phyloP scores from a whole-genome alignment of 2,113 vertebrate species.

The Oophaga pumilio region DNA sequence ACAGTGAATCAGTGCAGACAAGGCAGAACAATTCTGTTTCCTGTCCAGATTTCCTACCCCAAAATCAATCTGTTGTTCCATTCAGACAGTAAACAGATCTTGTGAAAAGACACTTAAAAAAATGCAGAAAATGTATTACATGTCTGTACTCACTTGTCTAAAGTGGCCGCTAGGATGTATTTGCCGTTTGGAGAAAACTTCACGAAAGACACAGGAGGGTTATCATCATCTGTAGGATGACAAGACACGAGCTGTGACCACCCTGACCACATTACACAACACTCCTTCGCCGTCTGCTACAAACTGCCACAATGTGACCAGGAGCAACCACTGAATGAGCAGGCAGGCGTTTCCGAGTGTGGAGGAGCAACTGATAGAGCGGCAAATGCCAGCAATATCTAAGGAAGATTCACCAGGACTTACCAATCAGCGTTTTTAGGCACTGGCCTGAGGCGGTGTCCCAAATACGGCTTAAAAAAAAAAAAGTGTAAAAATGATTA shows the following conservation, averaged over 20 bases:
- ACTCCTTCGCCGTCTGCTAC: background rate
- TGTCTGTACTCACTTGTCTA: slow-evolving; percentile 88
- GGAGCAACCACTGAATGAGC: too few relatives aligned
- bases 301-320: too few relatives aligned
- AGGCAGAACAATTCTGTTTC: background rate
- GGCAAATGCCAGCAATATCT: too few relatives aligned
- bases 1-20: background rate
- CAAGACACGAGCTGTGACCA: background rate
- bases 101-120: background rate
- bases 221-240: slow-evolving; percentile 87
- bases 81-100: background rate
- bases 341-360: too few relatives aligned
- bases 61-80: too few relatives aligned
- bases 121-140: too few relatives aligned
- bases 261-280: background rate
- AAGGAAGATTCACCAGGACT: slow-evolving; percentile 60
- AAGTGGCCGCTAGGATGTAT: slow-evolving; percentile 95
- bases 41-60: too few relatives aligned
- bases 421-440: slow-evolving; percentile 97
- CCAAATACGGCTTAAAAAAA: slow-evolving; percentile 88
- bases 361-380: background rate
- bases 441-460: slow-evolving; percentile 98
- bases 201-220: slow-evolving; percentile 97
- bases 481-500: too few relatives aligned
- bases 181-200: slow-evolving; percentile 99